Evolutionary conservation across 2,888 invertebrate species (phyloP).

Genomic region (Yponomeuta plumbellus): DNA sequence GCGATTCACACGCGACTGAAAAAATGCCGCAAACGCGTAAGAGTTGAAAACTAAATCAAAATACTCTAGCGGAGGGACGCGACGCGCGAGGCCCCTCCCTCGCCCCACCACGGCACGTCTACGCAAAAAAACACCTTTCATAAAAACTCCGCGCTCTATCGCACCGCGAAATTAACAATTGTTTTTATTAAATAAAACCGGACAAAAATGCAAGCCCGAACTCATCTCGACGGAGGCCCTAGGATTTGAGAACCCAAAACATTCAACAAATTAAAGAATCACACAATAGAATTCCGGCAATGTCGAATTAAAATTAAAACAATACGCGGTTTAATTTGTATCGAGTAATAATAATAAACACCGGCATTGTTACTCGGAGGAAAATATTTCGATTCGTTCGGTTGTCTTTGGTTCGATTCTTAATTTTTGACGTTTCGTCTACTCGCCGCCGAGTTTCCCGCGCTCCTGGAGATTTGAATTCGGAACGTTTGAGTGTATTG

Average conservation of each 20-base stretch:
- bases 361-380: constrained; percentile 41
- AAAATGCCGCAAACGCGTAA: constrained; percentile 74
- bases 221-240: constrained; percentile 48
- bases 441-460: constrained; percentile 49
- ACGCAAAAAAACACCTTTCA: constrained; percentile 76
- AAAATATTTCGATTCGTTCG: constrained; percentile 21
- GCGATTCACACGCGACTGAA: constrained; percentile 73
- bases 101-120: constrained; percentile 56
- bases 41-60: constrained; percentile 76
- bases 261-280: constrained; percentile 61
- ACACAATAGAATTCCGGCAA: constrained; percentile 64
- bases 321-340: constrained; percentile 62
- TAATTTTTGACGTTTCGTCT: constrained; percentile 27
- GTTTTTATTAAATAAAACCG: constrained; percentile 47
- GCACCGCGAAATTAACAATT: constrained; percentile 70
- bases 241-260: constrained; percentile 43
- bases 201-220: constrained; percentile 59
- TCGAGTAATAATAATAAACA: constrained; percentile 64
- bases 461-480: constrained; percentile 52
- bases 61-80: constrained; percentile 75
- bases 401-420: constrained; percentile 25
- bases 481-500: constrained; percentile 29
- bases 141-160: constrained; percentile 65
- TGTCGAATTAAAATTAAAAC: constrained; percentile 64
- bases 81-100: constrained; percentile 69